Percentiles rank a stretch among this genome's conserved stretches.
Conservation (phyloP, 2,888 invertebrate species). For the Anthophora plumipes region DNA sequence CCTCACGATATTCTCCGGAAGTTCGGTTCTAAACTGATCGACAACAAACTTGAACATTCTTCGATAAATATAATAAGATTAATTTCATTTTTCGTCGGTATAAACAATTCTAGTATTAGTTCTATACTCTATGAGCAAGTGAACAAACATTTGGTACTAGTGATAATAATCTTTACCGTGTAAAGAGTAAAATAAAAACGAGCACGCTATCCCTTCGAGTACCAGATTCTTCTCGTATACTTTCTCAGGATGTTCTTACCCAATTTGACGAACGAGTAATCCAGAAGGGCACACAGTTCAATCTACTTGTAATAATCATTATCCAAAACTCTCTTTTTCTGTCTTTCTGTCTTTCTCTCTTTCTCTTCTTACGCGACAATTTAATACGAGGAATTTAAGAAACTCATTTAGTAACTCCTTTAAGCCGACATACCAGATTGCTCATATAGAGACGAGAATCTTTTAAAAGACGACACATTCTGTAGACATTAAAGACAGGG, state of each 20-base stretch:
- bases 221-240: not conserved
- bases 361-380: slow-evolving; percentile 7
- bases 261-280: not conserved
- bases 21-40: not conserved
- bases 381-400: slow-evolving; percentile 4
- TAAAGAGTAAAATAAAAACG: not conserved
- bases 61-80: no score
- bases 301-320: slow-evolving; percentile 17
- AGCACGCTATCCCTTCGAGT: slow-evolving; percentile 6
- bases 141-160: not conserved
- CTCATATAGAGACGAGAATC: slow-evolving; percentile 41
- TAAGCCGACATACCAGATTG: slow-evolving; percentile 2
- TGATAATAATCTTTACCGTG: not conserved
- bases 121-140: not conserved
- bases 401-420: not conserved
- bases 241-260: not conserved
- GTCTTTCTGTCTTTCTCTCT: not conserved
- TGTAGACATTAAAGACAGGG: slow-evolving; percentile 80
- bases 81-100: no score
- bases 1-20: no score
- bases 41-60: not conserved
- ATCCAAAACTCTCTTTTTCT: not conserved
- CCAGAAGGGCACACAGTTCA: not conserved
- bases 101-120: not conserved
- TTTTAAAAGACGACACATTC: slow-evolving; percentile 72